Percentiles rank a stretch among this genome's conserved stretches.
Evolutionary conservation across 1,140 invertebrate genomes (phyloP).

Genomic region (Cotesia typhae): DNA sequence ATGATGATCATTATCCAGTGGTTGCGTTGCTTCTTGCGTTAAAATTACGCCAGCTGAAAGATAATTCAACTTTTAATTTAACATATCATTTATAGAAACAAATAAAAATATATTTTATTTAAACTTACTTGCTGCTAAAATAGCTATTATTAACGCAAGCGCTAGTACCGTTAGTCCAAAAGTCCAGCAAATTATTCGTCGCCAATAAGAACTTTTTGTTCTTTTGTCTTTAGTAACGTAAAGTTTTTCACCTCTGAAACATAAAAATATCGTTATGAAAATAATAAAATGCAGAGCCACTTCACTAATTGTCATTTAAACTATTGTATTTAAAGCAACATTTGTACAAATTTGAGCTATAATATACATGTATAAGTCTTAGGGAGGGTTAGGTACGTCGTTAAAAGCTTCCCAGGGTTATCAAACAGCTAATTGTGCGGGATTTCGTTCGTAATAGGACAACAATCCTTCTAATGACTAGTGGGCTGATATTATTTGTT

Average conservation of each 20-base stretch:
- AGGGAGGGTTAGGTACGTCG: slow-evolving; percentile 29
- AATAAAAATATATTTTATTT: slow-evolving; percentile 12
- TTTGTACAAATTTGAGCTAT: slow-evolving; percentile 25
- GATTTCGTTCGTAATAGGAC: slow-evolving; percentile 10
- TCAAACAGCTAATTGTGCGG: slow-evolving; percentile 31
- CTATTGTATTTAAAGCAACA: slow-evolving; percentile 8
- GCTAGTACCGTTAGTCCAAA: slow-evolving; percentile 69
- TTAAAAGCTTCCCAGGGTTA: slow-evolving; percentile 41
- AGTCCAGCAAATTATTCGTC: slow-evolving; percentile 74
- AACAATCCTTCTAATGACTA: neutral
- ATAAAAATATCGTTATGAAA: slow-evolving; percentile 42
- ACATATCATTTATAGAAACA: slow-evolving; percentile 24
- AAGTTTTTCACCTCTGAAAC: slow-evolving; percentile 81
- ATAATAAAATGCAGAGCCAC: neutral
- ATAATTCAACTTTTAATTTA: slow-evolving; percentile 20
- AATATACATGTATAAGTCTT: slow-evolving; percentile 1
- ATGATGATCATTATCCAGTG: slow-evolving; percentile 54
- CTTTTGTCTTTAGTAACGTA: slow-evolving; percentile 84
- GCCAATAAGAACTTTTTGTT: slow-evolving; percentile 72
- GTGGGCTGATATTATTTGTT: slow-evolving; percentile 10
- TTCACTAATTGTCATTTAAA: neutral
- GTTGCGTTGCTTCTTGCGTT: slow-evolving; percentile 63
- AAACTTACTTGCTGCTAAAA: slow-evolving; percentile 75
- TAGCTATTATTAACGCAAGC: slow-evolving; percentile 73
- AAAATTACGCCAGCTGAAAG: slow-evolving; percentile 68